Evolutionary conservation across 2,888 invertebrate species (phyloP).

Genomic region (Philonicus albiceps): DNA sequence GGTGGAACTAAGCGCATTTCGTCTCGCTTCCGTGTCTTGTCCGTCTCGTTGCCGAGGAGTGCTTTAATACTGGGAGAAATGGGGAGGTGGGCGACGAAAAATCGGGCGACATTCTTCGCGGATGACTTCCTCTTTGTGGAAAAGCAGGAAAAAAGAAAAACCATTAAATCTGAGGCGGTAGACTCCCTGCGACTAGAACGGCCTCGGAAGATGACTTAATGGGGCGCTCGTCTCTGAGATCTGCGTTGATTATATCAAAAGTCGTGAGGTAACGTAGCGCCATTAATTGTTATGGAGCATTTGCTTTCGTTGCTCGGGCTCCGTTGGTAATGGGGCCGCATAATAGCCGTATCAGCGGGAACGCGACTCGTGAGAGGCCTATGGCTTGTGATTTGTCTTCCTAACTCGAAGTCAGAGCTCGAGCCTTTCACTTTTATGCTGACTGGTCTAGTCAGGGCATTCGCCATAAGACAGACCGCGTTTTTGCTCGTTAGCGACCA

Average conservation of each 20-base stretch:
- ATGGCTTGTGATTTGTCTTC: not conserved
- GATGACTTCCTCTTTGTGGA: not conserved
- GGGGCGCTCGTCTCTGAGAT: not conserved
- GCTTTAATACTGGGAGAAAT: not conserved
- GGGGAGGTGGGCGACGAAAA: not conserved
- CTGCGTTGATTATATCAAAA: slow-evolving; percentile 11
- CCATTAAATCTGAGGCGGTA: slow-evolving; percentile 10
- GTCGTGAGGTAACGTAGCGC: slow-evolving; percentile 17
- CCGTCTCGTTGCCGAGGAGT: not conserved
- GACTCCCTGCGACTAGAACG: not conserved
- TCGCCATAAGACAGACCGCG: not conserved
- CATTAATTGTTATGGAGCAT: not conserved
- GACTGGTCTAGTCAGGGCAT: not conserved
- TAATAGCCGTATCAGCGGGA: not conserved
- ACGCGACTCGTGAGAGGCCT: not conserved
- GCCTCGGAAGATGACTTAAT: slow-evolving; percentile 15
- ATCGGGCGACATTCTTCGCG: not conserved
- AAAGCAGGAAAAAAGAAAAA: slow-evolving; percentile 1
- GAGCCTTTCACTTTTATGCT: slow-evolving; percentile 15
- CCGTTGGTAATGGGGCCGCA: not conserved
- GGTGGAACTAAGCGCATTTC: not conserved
- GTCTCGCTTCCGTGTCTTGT: not conserved
- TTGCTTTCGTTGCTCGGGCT: slow-evolving; percentile 10
- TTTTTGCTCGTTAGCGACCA: not conserved
- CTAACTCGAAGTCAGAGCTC: not conserved